Conservation (phyloP, 2,888 invertebrate genomes). For the Drosophila robusta region DNA sequence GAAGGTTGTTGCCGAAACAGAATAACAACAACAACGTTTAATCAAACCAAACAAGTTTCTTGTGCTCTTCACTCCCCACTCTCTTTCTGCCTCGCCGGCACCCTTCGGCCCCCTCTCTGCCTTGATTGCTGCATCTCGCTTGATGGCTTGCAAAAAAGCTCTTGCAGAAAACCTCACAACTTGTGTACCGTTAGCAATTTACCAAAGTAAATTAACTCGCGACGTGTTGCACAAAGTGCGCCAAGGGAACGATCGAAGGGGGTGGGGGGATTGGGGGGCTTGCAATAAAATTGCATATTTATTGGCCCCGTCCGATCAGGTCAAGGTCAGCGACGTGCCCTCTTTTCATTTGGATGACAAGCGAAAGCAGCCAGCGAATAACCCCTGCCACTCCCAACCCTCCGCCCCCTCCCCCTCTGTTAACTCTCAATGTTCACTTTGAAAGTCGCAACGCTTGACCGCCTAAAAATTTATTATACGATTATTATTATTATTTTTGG, state of each 20-base stretch:
- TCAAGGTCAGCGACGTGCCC: constrained; percentile 81
- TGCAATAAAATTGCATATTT: constrained; percentile 68
- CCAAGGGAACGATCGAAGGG: not conserved
- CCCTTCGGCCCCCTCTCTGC: not conserved
- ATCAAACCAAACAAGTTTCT: constrained; percentile 32
- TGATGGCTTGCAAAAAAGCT: constrained; percentile 14
- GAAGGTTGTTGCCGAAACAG: constrained; percentile 31
- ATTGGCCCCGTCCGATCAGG: constrained; percentile 58
- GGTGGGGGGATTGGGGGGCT: not conserved
- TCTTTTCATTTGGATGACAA: constrained; percentile 73
- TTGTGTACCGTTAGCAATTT: constrained; percentile 75
- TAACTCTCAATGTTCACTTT: constrained; percentile 32
- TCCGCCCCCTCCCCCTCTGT: not conserved
- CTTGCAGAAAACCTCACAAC: constrained; percentile 24
- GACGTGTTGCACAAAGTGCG: constrained; percentile 11
- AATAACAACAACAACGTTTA: constrained; percentile 5
- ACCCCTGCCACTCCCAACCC: not conserved
- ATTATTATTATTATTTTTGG: constrained; percentile 52
- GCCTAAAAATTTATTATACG: constrained; percentile 59
- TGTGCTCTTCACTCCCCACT: constrained; percentile 6
- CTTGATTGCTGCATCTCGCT: constrained; percentile 23
- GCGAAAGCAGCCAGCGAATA: constrained; percentile 55
- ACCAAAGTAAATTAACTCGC: constrained; percentile 65
- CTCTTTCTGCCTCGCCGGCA: not conserved
- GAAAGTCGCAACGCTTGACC: constrained; percentile 65